phyloP scores from a whole-genome alignment of 1,140 invertebrate species.

The Philotrypesis tridentata region DNA sequence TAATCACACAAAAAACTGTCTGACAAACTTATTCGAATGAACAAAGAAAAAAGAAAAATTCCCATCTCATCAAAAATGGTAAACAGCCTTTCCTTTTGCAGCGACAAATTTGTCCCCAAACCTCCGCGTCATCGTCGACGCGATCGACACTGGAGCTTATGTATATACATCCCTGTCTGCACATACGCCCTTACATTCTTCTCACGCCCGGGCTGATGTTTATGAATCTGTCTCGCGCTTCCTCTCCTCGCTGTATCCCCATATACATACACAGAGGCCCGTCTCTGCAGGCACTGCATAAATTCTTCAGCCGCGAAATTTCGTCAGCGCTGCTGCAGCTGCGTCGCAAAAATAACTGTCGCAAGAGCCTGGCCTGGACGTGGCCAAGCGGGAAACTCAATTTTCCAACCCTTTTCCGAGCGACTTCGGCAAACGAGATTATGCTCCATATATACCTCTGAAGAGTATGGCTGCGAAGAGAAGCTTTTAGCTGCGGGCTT shows the following conservation, averaged over 20 bases:
- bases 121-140: too few relatives aligned
- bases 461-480: background rate
- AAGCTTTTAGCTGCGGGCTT: background rate
- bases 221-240: conserved; percentile 41
- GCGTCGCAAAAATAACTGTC: background rate
- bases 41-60: too few relatives aligned
- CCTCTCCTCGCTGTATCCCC: background rate
- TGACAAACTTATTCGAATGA: too few relatives aligned
- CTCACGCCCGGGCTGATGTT: conserved; percentile 1
- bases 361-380: background rate
- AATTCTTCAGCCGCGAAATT: background rate
- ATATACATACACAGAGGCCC: too few relatives aligned
- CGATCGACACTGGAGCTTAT: too few relatives aligned
- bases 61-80: too few relatives aligned
- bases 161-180: too few relatives aligned
- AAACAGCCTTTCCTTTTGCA: too few relatives aligned
- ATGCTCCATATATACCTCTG: conserved; percentile 1
- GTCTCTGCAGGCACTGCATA: background rate
- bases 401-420: conserved; percentile 50
- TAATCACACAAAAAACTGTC: too few relatives aligned
- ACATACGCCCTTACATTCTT: background rate
- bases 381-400: conserved; percentile 49
- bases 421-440: conserved; percentile 50
- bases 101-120: too few relatives aligned
- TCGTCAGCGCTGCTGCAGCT: background rate